A percentile compares a stretch with the other conserved stretches of the same genome.
Evolutionary conservation across 2,113 vertebrate species (phyloP).

Genomic region (Ploceus nigricollis): DNA sequence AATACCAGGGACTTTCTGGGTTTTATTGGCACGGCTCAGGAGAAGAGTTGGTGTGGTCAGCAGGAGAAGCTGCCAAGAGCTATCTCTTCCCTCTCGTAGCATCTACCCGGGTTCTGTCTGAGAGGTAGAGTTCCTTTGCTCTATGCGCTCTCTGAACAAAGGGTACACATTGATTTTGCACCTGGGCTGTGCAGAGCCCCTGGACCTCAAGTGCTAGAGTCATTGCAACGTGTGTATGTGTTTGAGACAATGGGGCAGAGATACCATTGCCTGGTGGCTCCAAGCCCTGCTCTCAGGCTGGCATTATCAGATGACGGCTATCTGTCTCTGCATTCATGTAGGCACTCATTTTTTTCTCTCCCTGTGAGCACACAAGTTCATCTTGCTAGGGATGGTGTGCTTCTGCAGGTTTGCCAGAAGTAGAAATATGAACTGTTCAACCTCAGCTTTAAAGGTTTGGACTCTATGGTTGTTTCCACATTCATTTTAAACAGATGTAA

Average conservation of each 20-base stretch:
- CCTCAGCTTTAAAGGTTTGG: not conserved
- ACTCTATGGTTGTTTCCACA: not conserved
- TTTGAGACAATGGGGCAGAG: not conserved
- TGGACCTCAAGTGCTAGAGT: not conserved
- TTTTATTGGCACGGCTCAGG: accelerated
- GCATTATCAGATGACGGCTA: not conserved
- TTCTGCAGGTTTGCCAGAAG: not conserved
- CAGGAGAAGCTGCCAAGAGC: not conserved
- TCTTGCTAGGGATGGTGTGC: not conserved
- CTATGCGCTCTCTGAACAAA: accelerated
- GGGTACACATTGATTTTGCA: accelerated
- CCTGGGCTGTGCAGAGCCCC: not conserved
- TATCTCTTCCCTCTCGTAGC: accelerated
- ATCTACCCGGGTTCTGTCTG: accelerated
- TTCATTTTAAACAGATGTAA: not conserved
- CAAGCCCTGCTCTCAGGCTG: not conserved
- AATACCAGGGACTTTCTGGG: accelerated
- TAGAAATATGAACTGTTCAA: not conserved
- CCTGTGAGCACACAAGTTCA: not conserved
- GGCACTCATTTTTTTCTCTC: not conserved
- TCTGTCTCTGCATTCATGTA: not conserved
- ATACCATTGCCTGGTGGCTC: not conserved
- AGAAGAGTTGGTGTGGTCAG: accelerated
- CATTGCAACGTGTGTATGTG: accelerated
- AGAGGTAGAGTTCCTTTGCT: not conserved